Evolutionary conservation across 1,140 invertebrate species (phyloP).

Genomic region (Hypothenemus hampei): DNA sequence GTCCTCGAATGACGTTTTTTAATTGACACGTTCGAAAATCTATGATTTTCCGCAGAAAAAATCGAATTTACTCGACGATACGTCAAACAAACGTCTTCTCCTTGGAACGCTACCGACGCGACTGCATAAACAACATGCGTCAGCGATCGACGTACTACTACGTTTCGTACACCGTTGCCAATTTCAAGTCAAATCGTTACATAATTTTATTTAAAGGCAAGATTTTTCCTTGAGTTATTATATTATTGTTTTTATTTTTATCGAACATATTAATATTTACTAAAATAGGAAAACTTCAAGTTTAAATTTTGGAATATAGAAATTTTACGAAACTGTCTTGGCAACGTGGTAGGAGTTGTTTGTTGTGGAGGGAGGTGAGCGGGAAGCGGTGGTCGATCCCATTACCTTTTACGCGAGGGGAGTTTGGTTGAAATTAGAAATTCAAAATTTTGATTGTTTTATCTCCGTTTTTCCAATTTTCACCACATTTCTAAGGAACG

Average conservation of each 20-base stretch:
- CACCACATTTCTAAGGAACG: no score
- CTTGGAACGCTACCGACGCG: constrained; percentile 14
- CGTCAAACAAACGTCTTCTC: background rate
- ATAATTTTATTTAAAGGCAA: no score
- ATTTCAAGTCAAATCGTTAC: no score
- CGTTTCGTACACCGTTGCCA: background rate
- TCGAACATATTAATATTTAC: no score
- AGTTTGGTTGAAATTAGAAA: constrained; percentile 14
- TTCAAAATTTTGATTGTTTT: constrained; percentile 1
- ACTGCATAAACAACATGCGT: constrained; percentile 20
- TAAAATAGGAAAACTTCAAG: no score
- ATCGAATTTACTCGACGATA: constrained; percentile 1
- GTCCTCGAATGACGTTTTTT: constrained; percentile 7
- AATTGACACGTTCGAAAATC: constrained; percentile 8
- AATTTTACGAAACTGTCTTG: no score
- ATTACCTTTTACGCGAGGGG: constrained; percentile 9
- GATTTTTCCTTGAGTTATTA: no score
- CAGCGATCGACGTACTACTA: background rate
- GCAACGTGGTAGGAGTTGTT: constrained; percentile 7
- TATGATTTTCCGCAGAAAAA: constrained; percentile 20
- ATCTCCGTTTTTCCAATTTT: background rate
- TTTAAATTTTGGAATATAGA: no score
- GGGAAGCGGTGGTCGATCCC: constrained; percentile 24
- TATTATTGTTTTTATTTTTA: no score
- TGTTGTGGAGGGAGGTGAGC: constrained; percentile 15